These are phyloP conservation scores for Sminthurinus aureus DNA, from an alignment of 2,888 invertebrate genomes.

Conservation along the genomic window DNA sequence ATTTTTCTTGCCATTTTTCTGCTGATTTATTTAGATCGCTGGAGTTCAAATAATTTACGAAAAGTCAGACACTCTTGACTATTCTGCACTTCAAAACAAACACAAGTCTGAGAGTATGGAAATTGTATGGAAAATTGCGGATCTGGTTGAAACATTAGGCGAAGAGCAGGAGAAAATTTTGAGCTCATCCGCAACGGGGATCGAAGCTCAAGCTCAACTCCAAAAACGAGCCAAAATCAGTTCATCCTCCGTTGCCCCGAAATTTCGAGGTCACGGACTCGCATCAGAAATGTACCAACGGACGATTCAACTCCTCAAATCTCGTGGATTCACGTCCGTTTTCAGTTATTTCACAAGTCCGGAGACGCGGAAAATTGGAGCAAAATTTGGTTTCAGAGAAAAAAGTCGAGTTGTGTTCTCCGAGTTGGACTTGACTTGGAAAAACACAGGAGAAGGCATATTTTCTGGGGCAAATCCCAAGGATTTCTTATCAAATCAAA, in stretches of 20 bases:
- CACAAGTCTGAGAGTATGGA: too few species aligned
- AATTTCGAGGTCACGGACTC: conserved; percentile 9
- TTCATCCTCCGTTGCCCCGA: neutral
- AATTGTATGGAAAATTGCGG: too few species aligned
- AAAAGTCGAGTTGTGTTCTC: neutral
- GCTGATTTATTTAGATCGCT: too few species aligned
- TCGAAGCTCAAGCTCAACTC: neutral
- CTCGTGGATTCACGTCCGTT: neutral
- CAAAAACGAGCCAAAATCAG: neutral
- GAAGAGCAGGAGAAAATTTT: neutral
- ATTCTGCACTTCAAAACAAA: too few species aligned
- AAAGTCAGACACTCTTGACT: too few species aligned
- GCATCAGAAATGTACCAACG: conserved; percentile 19
- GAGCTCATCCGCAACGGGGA: too few species aligned
- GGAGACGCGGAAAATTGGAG: neutral
- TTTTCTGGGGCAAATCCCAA: too few species aligned
- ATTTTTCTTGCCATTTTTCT: too few species aligned
- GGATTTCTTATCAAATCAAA: too few species aligned
- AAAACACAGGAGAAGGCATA: neutral
- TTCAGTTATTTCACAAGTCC: conserved; percentile 10
- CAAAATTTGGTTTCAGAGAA: conserved; percentile 12
- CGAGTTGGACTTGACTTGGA: neutral
- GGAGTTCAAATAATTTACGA: too few species aligned
- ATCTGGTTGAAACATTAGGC: neutral
- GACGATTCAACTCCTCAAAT: neutral